Base-by-base conservation (phyloP, 2,113 vertebrate genomes). In the Ictalurus furcatus region DNA sequence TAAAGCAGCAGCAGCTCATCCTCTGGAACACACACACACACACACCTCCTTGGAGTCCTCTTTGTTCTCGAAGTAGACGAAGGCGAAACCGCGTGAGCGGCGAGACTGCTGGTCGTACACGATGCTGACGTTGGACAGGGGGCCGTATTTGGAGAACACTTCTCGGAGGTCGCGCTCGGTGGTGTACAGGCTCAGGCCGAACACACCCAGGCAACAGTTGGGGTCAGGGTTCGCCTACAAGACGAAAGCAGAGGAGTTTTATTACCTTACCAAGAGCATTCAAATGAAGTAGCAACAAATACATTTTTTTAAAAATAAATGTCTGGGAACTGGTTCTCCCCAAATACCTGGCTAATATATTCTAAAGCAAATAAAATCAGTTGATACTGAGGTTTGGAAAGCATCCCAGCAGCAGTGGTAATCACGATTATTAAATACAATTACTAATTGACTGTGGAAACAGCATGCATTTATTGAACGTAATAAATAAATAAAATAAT, bases 61-160 rank as follows among this genome's bases (percentile, higher is more conserved):
- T 5, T 95, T 96, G 28, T 97, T 98, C 92, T 99, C 97, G 0
- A 99, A 99, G 95, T 99, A 99, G 58, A 99, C 97, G 84, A 99
- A 99, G 0, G 98, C 97, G 88, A 99, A 99, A 85, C 98, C 98
- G 79, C 98, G 96, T 44, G 98, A 99, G 52, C 98, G 97, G 16
- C 97, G 96, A 0, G 98, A 99, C 90, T 98, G 98, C 93, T 99
- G 98, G 91, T 99, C 98, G 17, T 98, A 99, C 65, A 99, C 98
- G 12, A 99, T 98, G 90, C 94, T 96, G 84, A 99, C 98, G 28
- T 97, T 97, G 0, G 96, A 94, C 88, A 99, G 96, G 28, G 98
- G 98, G 74, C 98, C 98, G 14, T 99, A 99, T 90, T 99, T 98
- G 82, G 98, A 98, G 93, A 99, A 99, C 4, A 99, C 97, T 59